These are phyloP conservation scores for Pocillopora verrucosa DNA, from an alignment of 64 coral and sea anemone species.

Conservation along the genomic window DNA sequence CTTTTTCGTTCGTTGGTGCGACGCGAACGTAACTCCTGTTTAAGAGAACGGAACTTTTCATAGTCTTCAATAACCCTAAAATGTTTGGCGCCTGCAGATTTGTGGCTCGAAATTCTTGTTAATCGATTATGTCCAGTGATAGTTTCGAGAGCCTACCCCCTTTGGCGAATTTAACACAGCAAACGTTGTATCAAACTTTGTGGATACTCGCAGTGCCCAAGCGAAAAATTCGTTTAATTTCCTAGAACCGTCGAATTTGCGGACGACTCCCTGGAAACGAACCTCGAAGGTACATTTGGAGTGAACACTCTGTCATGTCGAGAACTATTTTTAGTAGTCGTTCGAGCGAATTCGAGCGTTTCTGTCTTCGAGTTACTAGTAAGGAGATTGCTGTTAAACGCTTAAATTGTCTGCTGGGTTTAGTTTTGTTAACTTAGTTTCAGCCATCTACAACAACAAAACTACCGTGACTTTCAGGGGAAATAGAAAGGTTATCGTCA, in stretches of 20 bases:
- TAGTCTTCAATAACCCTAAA: too few species aligned
- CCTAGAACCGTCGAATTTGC: conserved; percentile 17
- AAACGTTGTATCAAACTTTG: conserved; percentile 22
- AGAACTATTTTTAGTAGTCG: not conserved
- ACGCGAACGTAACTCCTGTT: not conserved
- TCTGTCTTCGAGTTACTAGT: not conserved
- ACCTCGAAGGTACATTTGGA: not conserved
- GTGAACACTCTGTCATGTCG: not conserved
- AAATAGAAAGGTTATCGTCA: conserved; percentile 32
- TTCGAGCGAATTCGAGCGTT: not conserved
- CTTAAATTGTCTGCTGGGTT: not conserved
- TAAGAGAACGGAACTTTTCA: not conserved
- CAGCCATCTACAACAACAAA: conserved; percentile 1
- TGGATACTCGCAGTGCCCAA: not conserved
- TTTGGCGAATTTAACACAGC: conserved; percentile 23
- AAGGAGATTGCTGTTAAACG: not conserved
- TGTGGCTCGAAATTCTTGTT: conserved; percentile 3
- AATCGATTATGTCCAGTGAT: conserved; percentile 35
- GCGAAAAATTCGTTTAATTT: conserved; percentile 37
- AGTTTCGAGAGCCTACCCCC: conserved; percentile 20
- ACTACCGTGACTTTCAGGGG: conserved; percentile 8
- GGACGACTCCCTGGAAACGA: conserved; percentile 36
- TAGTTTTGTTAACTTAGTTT: conserved; percentile 9
- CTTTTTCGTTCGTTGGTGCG: not conserved
- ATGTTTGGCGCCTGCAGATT: not conserved